These are phyloP conservation scores for Acleris laterana DNA, from an alignment of 2,888 invertebrate genomes.

Conservation along the genomic window DNA sequence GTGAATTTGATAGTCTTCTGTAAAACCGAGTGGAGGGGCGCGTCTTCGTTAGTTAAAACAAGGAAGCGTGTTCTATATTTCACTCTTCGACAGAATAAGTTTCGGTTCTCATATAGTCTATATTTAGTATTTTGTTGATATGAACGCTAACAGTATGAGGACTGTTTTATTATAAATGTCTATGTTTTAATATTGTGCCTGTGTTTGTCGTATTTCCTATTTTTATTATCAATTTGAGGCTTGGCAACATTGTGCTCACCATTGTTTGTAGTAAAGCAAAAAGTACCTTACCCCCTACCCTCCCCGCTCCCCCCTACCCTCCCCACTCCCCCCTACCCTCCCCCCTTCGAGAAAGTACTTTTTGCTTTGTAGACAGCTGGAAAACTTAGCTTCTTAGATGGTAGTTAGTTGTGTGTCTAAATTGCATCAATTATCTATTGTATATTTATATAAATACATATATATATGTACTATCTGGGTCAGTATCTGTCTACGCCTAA, in stretches of 20 bases:
- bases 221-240: conserved; percentile 84
- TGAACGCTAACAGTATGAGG: conserved; percentile 30
- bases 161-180: conserved; percentile 49
- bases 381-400: conserved; percentile 70
- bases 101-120: conserved; percentile 22
- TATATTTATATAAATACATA: conserved; percentile 52
- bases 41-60: too few relatives aligned
- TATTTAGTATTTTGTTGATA: background rate
- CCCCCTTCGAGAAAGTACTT: conserved; percentile 54
- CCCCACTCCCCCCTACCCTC: too few relatives aligned
- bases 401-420: conserved; percentile 74
- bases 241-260: conserved; percentile 85
- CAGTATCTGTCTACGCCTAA: conserved; percentile 45
- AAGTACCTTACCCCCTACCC: conserved; percentile 53
- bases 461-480: conserved; percentile 53
- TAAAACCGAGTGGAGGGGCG: too few relatives aligned
- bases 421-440: conserved; percentile 53
- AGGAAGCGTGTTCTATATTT: conserved; percentile 1
- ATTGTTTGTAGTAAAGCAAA: conserved; percentile 69
- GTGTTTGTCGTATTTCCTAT: conserved; percentile 71
- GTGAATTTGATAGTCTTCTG: too few relatives aligned
- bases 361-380: conserved; percentile 77
- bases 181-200: conserved; percentile 69
- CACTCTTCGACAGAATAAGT: conserved; percentile 27
- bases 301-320: too few relatives aligned